Evolutionary conservation across 2,113 vertebrate species (phyloP), one percentile per base, ranked within the genome.

Genomic region (Maylandia zebra): DNA sequence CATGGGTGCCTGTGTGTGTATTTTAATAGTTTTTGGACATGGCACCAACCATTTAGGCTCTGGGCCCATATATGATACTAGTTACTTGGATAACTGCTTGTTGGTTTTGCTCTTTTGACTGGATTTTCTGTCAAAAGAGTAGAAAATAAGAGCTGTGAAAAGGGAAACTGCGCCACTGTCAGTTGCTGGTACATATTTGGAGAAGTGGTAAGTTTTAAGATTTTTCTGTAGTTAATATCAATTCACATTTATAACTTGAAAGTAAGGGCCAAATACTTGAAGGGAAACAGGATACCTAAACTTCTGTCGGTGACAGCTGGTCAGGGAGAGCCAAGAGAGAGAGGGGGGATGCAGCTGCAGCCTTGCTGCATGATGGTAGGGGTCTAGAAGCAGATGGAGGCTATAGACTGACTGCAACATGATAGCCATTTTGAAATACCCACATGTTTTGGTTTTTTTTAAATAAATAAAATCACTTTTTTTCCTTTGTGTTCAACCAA

Each of bases 271-370:
- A 84, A 93, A 91, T 88, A 89, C 82, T 94, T 83, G 53, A 88
- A 90, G 69, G n/a, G 95, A 95, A 96, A 96, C 38, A 17, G 61
- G 93, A 97, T 94, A 94, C 78, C 88, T 90, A 89, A 57, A 88
- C 90, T 91, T 94, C 90, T 94, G 90, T 86, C 8, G 55, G 85
- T 90, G 94, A 95, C 96, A 96, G 96, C 95, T 96, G 96, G 94
- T 94, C 83, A 84, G 92, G 86, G 84, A 83, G 83, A 87, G 81
- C 57, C 64, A 11, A 57, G 69, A 41, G 74, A 56, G 85, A 48
- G 43, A 10, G 16, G 61, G 52, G 19, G 19, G 32, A 36, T 64
- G 59, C 59, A 96, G 96, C 95, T 96, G 96, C 94, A 94, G 90
- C 41, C 84, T 59, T 81, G 90, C 85, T 91, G 82, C 84, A 95